Evolutionary conservation across 2,797 vertebrate species (phyloP).

Genomic region (Microchirus variegatus): DNA sequence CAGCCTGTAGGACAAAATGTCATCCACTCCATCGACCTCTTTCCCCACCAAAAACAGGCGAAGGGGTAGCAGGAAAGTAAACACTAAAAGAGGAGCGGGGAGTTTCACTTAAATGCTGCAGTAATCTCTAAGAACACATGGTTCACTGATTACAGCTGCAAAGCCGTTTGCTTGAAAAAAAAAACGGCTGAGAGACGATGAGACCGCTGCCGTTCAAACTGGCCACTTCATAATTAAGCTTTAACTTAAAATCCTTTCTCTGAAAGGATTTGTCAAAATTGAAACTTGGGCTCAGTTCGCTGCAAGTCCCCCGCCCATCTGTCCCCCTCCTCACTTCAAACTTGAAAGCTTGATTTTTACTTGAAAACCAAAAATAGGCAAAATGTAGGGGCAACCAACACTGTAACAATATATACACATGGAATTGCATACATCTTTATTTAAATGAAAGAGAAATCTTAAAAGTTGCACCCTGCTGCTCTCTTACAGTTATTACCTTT

Average conservation of each 20-base stretch:
- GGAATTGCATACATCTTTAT: neutral
- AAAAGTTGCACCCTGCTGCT: constrained; percentile 9
- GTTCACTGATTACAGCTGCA: constrained; percentile 65
- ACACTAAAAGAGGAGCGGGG: constrained; percentile 24
- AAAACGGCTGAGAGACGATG: constrained; percentile 64
- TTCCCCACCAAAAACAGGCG: neutral
- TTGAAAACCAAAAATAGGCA: constrained; percentile 20
- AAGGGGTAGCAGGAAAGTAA: constrained; percentile 21
- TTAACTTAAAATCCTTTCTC: constrained; percentile 67
- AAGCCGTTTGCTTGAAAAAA: constrained; percentile 71
- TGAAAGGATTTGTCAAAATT: constrained; percentile 83
- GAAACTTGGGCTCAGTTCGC: constrained; percentile 68
- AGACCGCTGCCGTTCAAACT: constrained; percentile 63
- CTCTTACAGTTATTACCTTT: constrained; percentile 36
- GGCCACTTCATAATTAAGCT: constrained; percentile 80
- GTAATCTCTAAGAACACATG: constrained; percentile 76
- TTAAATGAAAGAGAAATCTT: constrained; percentile 26
- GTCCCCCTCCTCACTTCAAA: constrained; percentile 28
- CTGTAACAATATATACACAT: neutral
- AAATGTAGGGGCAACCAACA: constrained; percentile 4
- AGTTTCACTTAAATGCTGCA: constrained; percentile 53
- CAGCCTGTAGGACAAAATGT: constrained; percentile 8
- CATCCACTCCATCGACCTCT: constrained; percentile 14
- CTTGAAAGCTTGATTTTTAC: constrained; percentile 27
- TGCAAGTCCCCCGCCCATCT: constrained; percentile 8